A percentile compares a stretch with the other conserved stretches of the same genome.
phyloP scores from a whole-genome alignment of 1,140 invertebrate genomes.

The Adoxophyes honmai region DNA sequence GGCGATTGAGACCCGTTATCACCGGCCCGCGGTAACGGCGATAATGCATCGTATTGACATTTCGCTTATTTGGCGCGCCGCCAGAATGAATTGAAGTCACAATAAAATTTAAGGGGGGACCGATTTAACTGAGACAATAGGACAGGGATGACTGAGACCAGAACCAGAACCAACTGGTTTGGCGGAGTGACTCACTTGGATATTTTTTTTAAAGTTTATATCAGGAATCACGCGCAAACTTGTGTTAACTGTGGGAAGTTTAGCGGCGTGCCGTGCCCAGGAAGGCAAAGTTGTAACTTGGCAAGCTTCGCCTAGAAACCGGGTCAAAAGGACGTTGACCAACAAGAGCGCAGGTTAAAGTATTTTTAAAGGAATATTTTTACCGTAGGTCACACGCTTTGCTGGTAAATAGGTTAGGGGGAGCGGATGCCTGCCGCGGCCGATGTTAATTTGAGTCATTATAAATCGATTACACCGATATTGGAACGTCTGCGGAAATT shows the following conservation, averaged over 20 bases:
- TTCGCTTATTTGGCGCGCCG: slow-evolving; percentile 58
- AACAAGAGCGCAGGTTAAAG: not conserved
- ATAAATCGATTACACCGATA: too few species aligned
- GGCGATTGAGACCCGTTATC: not conserved
- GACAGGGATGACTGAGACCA: slow-evolving; percentile 36
- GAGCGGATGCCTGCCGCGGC: not conserved
- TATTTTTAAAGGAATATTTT: slow-evolving; percentile 13
- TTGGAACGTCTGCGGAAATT: too few species aligned
- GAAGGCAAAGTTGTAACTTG: not conserved
- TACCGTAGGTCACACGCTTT: not conserved
- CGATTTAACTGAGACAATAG: slow-evolving; percentile 49
- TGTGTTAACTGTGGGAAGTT: not conserved
- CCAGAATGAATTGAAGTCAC: slow-evolving; percentile 52
- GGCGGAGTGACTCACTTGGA: not conserved
- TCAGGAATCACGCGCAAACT: not conserved
- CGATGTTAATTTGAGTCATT: too few species aligned
- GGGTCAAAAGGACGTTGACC: slow-evolving; percentile 6
- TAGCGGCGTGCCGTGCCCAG: not conserved
- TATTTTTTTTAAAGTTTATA: not conserved
- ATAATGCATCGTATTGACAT: slow-evolving; percentile 75
- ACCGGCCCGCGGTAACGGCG: slow-evolving; percentile 43
- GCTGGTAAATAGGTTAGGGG: not conserved
- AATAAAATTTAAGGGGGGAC: slow-evolving; percentile 52
- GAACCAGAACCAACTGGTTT: slow-evolving; percentile 33
- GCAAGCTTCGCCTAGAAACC: slow-evolving; percentile 1